Evolutionary conservation across 1,140 invertebrate genomes (phyloP).

Genomic region (Meteorus sp.): DNA sequence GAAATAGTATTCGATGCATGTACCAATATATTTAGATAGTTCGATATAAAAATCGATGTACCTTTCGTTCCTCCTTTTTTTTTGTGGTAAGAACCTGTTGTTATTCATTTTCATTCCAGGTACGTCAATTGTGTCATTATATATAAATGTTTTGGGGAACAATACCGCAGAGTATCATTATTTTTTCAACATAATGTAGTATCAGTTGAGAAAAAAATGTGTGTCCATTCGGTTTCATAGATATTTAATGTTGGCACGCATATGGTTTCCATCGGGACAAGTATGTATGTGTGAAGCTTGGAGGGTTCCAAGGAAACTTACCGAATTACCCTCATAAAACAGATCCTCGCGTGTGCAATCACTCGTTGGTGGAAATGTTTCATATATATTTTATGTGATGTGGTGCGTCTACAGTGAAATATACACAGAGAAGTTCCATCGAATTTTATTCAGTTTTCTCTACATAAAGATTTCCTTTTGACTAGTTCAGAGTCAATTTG

Average conservation of each 20-base stretch:
- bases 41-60: too few relatives aligned
- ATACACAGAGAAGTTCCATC: too few relatives aligned
- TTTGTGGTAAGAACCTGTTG: too few relatives aligned
- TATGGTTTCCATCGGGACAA: constrained; percentile 17
- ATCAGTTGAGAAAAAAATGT: constrained; percentile 36
- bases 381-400: constrained; percentile 16
- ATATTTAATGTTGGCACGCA: constrained; percentile 32
- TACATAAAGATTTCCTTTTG: too few relatives aligned
- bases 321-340: constrained; percentile 18
- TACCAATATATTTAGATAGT: too few relatives aligned
- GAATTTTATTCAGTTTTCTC: too few relatives aligned
- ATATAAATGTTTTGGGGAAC: too few relatives aligned
- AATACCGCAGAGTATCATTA: background rate
- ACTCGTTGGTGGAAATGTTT: background rate
- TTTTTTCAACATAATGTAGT: background rate
- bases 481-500: too few relatives aligned
- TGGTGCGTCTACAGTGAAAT: constrained; percentile 2
- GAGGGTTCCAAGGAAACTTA: constrained; percentile 20
- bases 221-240: constrained; percentile 30
- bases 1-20: background rate
- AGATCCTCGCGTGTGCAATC: constrained; percentile 19
- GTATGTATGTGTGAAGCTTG: constrained; percentile 1
- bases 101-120: too few relatives aligned
- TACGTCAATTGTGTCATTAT: too few relatives aligned
- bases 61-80: too few relatives aligned